A percentile compares a stretch with the other conserved stretches of the same genome.
These are phyloP conservation scores for Coregonus ussuriensis DNA, from an alignment of 2,797 vertebrate genomes.

Conservation along the genomic window DNA sequence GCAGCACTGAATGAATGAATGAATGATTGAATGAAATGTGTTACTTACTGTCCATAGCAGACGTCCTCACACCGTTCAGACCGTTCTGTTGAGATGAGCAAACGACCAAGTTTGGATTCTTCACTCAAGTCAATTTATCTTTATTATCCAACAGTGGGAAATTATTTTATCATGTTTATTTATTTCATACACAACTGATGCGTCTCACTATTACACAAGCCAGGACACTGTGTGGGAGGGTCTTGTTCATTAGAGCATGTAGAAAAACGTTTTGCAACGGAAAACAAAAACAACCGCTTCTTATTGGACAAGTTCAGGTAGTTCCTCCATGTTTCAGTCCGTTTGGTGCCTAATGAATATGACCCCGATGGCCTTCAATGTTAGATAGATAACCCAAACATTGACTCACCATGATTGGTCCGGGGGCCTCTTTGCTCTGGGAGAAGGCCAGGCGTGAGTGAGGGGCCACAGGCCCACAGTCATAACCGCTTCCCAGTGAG, in stretches of 20 bases:
- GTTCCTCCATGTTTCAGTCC: not conserved
- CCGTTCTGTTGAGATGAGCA: conserved; percentile 81
- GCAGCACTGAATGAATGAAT: conserved; percentile 16
- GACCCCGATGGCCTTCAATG: not conserved
- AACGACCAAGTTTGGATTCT: not conserved
- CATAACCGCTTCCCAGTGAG: conserved; percentile 81
- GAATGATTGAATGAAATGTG: not conserved
- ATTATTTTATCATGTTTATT: not conserved
- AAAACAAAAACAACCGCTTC: not conserved
- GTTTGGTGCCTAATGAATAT: not conserved
- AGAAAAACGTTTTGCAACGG: not conserved
- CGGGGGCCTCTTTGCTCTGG: conserved; percentile 78
- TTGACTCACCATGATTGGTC: conserved; percentile 80
- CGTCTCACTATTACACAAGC: not conserved
- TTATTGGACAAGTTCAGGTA: not conserved
- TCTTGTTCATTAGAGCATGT: not conserved
- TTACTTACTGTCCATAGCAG: conserved; percentile 88
- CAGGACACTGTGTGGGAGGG: not conserved
- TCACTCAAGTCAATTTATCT: not conserved
- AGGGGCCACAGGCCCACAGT: conserved; percentile 79
- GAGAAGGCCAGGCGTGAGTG: conserved; percentile 79
- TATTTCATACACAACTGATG: not conserved
- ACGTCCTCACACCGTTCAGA: conserved; percentile 83
- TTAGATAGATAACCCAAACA: not conserved
- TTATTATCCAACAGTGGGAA: not conserved